phyloP scores from a whole-genome alignment of 1,140 invertebrate genomes.

The Lepeophtheirus salmonis region DNA sequence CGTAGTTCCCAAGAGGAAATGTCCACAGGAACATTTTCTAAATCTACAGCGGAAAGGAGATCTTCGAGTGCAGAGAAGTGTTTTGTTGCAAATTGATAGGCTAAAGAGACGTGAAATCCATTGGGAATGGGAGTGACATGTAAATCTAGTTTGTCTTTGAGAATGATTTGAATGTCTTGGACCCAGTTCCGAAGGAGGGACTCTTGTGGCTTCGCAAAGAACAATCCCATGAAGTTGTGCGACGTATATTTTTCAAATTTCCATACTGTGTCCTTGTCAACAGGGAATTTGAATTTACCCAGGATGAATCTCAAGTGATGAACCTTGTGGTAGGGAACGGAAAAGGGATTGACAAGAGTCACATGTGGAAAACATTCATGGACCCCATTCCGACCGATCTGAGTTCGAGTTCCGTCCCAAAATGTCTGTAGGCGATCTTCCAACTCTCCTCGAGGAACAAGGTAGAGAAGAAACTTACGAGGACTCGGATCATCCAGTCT shows the following conservation, averaged over 20 bases:
- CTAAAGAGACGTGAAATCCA: slow-evolving; percentile 65
- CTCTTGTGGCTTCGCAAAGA: slow-evolving; percentile 39
- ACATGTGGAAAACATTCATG: slow-evolving; percentile 74
- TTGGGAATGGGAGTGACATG: slow-evolving; percentile 35
- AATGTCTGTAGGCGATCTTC: slow-evolving; percentile 48
- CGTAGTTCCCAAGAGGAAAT: slow-evolving; percentile 59
- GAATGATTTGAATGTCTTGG: not conserved
- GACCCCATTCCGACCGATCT: slow-evolving; percentile 64
- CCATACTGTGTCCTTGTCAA: slow-evolving; percentile 27
- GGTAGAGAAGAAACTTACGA: slow-evolving; percentile 64
- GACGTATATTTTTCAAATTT: slow-evolving; percentile 58
- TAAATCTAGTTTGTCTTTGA: slow-evolving; percentile 15
- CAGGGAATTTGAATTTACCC: not conserved
- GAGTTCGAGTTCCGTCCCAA: slow-evolving; percentile 51
- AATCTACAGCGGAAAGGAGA: slow-evolving; percentile 47
- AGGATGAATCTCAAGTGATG: slow-evolving; percentile 13
- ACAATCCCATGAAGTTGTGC: slow-evolving; percentile 66
- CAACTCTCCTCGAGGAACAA: slow-evolving; percentile 53
- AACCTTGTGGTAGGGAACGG: slow-evolving; percentile 20
- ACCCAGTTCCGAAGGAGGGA: slow-evolving; percentile 36
- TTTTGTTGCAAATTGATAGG: slow-evolving; percentile 57
- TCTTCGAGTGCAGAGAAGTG: slow-evolving; percentile 48
- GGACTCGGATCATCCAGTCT: slow-evolving; percentile 48
- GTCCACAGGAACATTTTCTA: slow-evolving; percentile 30
- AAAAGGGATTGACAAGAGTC: slow-evolving; percentile 58